These are phyloP conservation scores for Lophura swinhoii DNA, from an alignment of 2,797 vertebrate genomes.

Conservation along the genomic window DNA sequence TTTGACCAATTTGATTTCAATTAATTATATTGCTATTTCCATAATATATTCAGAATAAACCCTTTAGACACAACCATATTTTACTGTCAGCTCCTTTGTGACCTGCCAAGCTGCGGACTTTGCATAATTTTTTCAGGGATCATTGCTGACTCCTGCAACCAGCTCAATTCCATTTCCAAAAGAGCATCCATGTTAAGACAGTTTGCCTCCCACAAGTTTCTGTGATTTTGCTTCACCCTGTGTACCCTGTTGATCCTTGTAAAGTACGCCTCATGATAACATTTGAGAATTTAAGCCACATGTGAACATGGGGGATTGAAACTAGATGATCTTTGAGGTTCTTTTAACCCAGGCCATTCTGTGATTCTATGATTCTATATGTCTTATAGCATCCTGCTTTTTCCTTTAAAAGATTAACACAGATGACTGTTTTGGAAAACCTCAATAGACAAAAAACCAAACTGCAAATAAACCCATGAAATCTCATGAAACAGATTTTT, in stretches of 20 bases:
- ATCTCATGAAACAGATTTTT: not conserved
- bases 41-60: not conserved
- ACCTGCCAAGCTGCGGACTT: not conserved
- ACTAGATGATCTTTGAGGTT: too few relatives aligned
- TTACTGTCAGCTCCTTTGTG: not conserved
- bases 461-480: not conserved
- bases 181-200: not conserved
- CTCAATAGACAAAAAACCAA: not conserved
- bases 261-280: not conserved
- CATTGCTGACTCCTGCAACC: not conserved
- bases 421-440: constrained; percentile 4
- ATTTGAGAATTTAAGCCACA: not conserved
- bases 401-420: not conserved
- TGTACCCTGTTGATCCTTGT: constrained; percentile 4
- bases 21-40: not conserved
- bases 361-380: too few relatives aligned
- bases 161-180: not conserved
- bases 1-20: not conserved
- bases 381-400: not conserved
- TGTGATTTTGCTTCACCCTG: not conserved
- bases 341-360: too few relatives aligned
- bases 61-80: not conserved
- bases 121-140: not conserved
- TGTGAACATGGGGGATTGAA: not conserved
- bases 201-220: not conserved